Base-by-base conservation (phyloP, 2,888 invertebrate species). In the Tetanocera ferruginea region DNA sequence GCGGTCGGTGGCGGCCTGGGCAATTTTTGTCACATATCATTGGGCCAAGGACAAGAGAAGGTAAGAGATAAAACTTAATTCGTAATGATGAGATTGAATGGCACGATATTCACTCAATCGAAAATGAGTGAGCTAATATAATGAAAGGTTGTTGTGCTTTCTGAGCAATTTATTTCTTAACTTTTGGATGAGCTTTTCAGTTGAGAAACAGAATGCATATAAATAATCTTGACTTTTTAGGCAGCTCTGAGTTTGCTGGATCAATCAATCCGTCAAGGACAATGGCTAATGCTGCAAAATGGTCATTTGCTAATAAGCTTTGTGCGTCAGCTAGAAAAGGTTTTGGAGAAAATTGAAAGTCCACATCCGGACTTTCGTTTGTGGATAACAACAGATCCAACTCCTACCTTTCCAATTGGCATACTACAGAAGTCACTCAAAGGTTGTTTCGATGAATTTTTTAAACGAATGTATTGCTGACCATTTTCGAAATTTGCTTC, bases 221-320 rank as follows among this genome's bases (percentile, higher is more conserved):
- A 14, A 31, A 43, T 55, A 64, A 25, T 17, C 19, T 49, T 52
- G 23, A 28, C 64, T 67, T 49, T 78, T 75, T 84, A 95, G 95
- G 90, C 93, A 3, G 97, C 97, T 0, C 83, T 95, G 43, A 89
- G 89, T 25, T 88, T 96, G 9, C 87, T 96, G 17, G 93, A 95
- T 80, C 91, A 91, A 0, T 94, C 95, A 0, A 92, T 94, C 14
- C 90, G 91, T 0, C 93, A 94, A 86, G 98, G 98, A 0, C 94
- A 95, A 85, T 98, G 98, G 98, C 90, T 98, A 80, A 95, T 98
- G 93, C 91, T 97, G 31, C 97, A 97, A 91, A 98, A 98, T 90
- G 98, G 97, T 80, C 98, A 98, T 88, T 90, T 98, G 70, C 90
- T 97, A 31, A 92, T 97, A 11, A 91, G 92, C 5, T 97, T 97